Conservation (phyloP, 2,888 invertebrate species). For the Chalcosyrphus nemorum region DNA sequence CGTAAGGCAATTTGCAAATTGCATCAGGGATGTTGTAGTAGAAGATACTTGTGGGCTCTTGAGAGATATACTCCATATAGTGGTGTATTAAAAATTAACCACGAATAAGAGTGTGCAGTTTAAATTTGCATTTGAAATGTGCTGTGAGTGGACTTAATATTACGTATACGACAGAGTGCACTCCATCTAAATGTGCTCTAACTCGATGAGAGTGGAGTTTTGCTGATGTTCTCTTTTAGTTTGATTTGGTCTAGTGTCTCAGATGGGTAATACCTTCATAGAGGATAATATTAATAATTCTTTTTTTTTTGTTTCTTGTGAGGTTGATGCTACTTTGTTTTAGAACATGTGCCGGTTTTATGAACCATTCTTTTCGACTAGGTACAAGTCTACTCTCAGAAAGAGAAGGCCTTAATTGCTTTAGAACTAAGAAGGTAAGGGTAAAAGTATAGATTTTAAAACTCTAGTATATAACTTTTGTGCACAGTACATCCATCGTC, state of each 20-base stretch:
- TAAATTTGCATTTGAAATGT: conserved; percentile 52
- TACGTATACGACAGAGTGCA: not conserved
- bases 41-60: conserved; percentile 7
- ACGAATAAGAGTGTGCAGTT: conserved; percentile 38
- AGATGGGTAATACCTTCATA: not conserved
- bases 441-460: too few species aligned
- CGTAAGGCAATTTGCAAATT: conserved; percentile 70
- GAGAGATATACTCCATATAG: conserved; percentile 5
- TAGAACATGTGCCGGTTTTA: too few species aligned
- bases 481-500: too few species aligned
- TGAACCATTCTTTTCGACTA: too few species aligned
- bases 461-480: too few species aligned
- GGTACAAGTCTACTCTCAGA: too few species aligned
- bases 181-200: not conserved
- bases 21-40: conserved; percentile 47
- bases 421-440: too few species aligned
- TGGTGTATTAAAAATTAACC: conserved; percentile 55
- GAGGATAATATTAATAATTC: not conserved
- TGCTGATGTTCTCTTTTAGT: not conserved
- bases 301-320: not conserved
- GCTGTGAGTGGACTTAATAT: conserved; percentile 7
- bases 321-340: not conserved
- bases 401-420: too few species aligned
- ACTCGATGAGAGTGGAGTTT: not conserved
- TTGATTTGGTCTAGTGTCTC: not conserved